These are phyloP conservation scores for Agrotis puta DNA, from an alignment of 2,888 invertebrate species.

Conservation along the genomic window DNA sequence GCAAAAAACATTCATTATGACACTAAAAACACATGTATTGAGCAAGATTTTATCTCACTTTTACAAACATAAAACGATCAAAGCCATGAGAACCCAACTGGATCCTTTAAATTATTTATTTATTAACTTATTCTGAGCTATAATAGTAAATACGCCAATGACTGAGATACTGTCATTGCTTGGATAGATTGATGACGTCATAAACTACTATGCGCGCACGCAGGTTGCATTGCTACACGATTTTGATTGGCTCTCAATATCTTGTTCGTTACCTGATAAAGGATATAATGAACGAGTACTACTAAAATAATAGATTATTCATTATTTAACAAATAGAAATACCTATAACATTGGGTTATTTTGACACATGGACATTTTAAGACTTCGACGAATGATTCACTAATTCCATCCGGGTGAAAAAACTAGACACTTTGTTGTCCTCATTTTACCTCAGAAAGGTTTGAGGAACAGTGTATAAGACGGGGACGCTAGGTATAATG, in stretches of 20 bases:
- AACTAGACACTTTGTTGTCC: too few species aligned
- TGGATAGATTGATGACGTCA: constrained; percentile 33
- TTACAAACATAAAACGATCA: background rate
- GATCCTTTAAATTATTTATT: constrained; percentile 3
- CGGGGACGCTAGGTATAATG: too few species aligned
- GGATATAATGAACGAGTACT: too few species aligned
- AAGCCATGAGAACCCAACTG: constrained; percentile 10
- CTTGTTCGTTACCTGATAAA: background rate
- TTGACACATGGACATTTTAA: too few species aligned
- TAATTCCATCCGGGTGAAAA: too few species aligned
- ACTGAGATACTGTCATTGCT: constrained; percentile 21
- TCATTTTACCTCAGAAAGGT: too few species aligned
- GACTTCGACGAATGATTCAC: too few species aligned
- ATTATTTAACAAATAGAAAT: too few species aligned
- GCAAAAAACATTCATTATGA: background rate
- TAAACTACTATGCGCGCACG: constrained; percentile 12
- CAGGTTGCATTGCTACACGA: constrained; percentile 8
- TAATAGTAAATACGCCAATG: constrained; percentile 42
- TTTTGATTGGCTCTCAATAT: constrained; percentile 9
- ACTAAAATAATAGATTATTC: too few species aligned
- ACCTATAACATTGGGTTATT: too few species aligned
- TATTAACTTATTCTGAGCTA: constrained; percentile 26
- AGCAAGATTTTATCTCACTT: background rate
- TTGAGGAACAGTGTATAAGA: too few species aligned
- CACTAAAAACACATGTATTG: background rate